Percentiles rank a stretch among this genome's conserved stretches.
phyloP scores from a whole-genome alignment of 2,888 invertebrate species.

The Rotaria macrura region DNA sequence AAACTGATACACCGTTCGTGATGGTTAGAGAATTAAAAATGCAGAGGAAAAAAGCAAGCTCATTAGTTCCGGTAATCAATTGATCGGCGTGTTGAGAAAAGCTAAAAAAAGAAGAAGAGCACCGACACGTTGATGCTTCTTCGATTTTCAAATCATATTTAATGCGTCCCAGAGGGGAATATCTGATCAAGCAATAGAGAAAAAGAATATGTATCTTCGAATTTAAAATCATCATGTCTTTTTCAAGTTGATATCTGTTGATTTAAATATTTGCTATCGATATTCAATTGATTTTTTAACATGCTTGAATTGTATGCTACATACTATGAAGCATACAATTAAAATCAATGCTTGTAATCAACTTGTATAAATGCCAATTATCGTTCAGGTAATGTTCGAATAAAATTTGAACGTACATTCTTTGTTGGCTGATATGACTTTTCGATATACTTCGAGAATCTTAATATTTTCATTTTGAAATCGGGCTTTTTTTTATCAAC shows the following conservation, averaged over 20 bases:
- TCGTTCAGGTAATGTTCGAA: too few relatives aligned
- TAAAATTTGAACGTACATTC: too few relatives aligned
- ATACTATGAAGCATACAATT: too few relatives aligned
- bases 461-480: too few relatives aligned
- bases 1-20: background rate
- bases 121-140: conserved; percentile 10
- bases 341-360: too few relatives aligned
- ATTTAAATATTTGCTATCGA: background rate
- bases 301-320: background rate
- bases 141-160: background rate
- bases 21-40: conserved; percentile 7
- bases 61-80: conserved; percentile 12
- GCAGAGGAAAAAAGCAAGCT: background rate
- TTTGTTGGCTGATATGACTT: too few relatives aligned
- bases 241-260: too few relatives aligned
- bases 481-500: too few relatives aligned
- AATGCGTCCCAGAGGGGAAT: background rate
- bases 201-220: background rate
- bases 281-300: background rate
- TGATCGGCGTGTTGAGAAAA: background rate
- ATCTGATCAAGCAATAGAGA: background rate
- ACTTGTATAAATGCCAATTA: too few relatives aligned
- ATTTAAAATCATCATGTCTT: background rate
- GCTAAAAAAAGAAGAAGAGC: background rate
- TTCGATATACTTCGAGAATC: too few relatives aligned